Percentiles rank a stretch among this genome's conserved stretches.
phyloP scores from a whole-genome alignment of 2,797 vertebrate species.

The Cheirogaleus major region DNA sequence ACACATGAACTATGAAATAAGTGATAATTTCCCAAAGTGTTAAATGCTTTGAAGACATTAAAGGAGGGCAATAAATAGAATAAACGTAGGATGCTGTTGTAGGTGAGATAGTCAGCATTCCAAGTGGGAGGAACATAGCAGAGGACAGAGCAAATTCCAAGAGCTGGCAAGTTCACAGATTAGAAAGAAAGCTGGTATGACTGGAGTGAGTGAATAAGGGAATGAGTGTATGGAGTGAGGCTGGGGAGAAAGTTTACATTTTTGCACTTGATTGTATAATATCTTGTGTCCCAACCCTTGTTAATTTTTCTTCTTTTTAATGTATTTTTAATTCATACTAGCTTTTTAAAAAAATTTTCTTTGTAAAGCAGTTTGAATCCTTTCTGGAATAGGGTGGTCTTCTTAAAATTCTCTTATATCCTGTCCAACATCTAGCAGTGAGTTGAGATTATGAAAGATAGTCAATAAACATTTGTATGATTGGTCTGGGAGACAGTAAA shows the following conservation, averaged over 20 bases:
- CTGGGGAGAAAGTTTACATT: neutral
- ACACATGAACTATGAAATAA: neutral
- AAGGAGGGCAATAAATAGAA: neutral
- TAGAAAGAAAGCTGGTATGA: neutral
- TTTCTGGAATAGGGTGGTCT: neutral
- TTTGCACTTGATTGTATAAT: neutral
- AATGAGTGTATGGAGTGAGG: neutral
- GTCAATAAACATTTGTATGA: constrained; percentile 27
- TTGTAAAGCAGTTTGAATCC: neutral
- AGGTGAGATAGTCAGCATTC: neutral
- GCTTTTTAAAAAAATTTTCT: neutral
- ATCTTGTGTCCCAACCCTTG: neutral
- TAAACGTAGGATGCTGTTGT: neutral
- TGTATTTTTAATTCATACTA: neutral
- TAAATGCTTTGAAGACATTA: neutral
- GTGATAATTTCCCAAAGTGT: neutral
- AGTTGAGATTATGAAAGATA: constrained; percentile 26
- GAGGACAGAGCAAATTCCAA: neutral
- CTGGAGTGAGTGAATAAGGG: neutral
- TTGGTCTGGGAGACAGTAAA: neutral
- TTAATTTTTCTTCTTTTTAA: neutral
- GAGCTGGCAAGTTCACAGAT: neutral
- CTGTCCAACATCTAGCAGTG: neutral
- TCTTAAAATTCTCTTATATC: constrained; percentile 22
- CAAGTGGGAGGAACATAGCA: neutral